Evolutionary conservation across 2,888 invertebrate species (phyloP).

Genomic region (Drosophila merina): DNA sequence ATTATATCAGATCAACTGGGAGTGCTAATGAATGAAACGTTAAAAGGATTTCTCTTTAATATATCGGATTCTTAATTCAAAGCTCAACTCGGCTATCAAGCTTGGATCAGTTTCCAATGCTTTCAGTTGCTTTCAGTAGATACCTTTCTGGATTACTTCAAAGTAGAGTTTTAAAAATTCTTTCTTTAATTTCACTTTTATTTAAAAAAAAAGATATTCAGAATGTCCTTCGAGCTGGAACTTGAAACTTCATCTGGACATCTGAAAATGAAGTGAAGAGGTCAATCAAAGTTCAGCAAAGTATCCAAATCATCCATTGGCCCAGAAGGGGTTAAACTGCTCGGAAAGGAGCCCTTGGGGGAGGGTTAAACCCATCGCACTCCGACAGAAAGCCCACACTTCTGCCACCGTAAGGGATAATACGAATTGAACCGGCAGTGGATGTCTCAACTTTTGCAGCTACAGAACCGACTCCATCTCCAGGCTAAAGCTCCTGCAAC

Average conservation of each 20-base stretch:
- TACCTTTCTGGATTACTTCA: too few relatives aligned
- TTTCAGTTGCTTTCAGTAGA: background rate
- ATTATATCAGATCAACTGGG: background rate
- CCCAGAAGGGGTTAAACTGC: slow-evolving; percentile 40
- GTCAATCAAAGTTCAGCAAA: slow-evolving; percentile 41
- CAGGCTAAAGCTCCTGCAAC: slow-evolving; percentile 48
- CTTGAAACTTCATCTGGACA: slow-evolving; percentile 31
- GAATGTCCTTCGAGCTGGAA: slow-evolving; percentile 4
- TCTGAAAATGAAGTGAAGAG: slow-evolving; percentile 36
- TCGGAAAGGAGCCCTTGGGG: background rate
- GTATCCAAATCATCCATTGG: slow-evolving; percentile 35
- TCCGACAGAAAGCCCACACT: slow-evolving; percentile 42
- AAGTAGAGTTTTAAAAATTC: too few relatives aligned
- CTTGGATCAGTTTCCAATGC: background rate
- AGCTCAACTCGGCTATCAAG: background rate
- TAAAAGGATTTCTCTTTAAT: background rate
- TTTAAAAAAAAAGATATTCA: background rate
- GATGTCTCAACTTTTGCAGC: slow-evolving; percentile 67
- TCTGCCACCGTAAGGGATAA: slow-evolving; percentile 65
- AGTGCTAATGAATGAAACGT: background rate
- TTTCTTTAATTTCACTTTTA: background rate
- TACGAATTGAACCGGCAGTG: slow-evolving; percentile 71
- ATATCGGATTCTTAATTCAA: background rate
- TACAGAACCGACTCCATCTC: slow-evolving; percentile 3
- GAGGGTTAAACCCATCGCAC: slow-evolving; percentile 7